Evolutionary conservation across 2,888 invertebrate genomes (phyloP).

Genomic region (Ecdyonurus torrentis): DNA sequence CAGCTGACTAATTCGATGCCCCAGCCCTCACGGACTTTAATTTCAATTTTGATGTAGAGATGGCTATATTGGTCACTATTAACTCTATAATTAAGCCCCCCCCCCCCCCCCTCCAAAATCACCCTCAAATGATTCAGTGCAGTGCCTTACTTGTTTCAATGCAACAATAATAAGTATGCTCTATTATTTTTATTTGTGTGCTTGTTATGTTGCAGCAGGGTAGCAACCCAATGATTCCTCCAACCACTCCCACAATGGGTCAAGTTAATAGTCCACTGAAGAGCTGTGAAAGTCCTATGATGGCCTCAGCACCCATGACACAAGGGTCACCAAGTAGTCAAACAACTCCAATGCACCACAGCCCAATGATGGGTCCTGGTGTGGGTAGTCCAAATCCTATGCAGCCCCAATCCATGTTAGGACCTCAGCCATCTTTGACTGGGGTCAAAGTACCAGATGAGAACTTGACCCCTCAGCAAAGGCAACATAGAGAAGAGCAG

Average conservation of each 20-base stretch:
- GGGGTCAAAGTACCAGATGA: slow-evolving; percentile 87
- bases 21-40: too few species aligned
- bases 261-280: slow-evolving; percentile 9
- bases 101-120: too few species aligned
- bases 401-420: slow-evolving; percentile 12
- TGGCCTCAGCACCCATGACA: slow-evolving; percentile 12
- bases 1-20: too few species aligned
- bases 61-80: too few species aligned
- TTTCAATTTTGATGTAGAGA: too few species aligned
- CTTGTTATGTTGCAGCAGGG: slow-evolving; percentile 8
- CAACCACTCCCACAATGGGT: background rate
- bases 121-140: too few species aligned
- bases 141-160: too few species aligned
- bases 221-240: slow-evolving; percentile 10
- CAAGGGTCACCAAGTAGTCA: background rate
- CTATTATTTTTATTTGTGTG: too few species aligned
- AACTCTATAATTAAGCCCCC: too few species aligned
- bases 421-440: slow-evolving; percentile 19
- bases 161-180: too few species aligned
- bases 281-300: slow-evolving; percentile 11
- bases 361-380: slow-evolving; percentile 10
- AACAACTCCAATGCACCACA: background rate
- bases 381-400: slow-evolving; percentile 11
- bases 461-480: slow-evolving; percentile 89
- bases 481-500: slow-evolving; percentile 85